Percentiles rank a stretch among this genome's conserved stretches.
Conservation (phyloP, 2,797 vertebrate species). For the Diplodus puntazzo region DNA sequence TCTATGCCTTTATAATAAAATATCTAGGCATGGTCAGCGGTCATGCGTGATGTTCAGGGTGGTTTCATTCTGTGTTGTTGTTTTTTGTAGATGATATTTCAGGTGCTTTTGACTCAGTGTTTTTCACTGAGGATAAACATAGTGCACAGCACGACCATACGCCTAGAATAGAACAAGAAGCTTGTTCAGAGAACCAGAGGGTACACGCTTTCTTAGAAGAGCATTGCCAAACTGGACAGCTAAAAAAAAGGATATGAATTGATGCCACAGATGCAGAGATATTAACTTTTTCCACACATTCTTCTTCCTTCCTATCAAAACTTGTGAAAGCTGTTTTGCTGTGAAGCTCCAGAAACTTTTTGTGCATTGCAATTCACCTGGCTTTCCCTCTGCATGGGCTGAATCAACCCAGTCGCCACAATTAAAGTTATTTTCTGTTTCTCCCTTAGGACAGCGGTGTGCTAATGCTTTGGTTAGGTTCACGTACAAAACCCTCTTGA, state of each 20-base stretch:
- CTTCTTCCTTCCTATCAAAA: background rate
- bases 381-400: too few relatives aligned
- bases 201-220: background rate
- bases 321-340: background rate
- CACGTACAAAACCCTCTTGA: too few relatives aligned
- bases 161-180: background rate
- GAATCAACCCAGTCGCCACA: too few relatives aligned
- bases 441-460: too few relatives aligned
- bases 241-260: too few relatives aligned
- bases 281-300: too few relatives aligned
- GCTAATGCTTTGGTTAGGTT: too few relatives aligned
- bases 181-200: background rate
- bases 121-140: background rate
- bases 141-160: background rate
- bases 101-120: background rate
- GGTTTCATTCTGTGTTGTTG: background rate
- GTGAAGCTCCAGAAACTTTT: too few relatives aligned
- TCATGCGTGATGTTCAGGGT: background rate
- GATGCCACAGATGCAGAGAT: too few relatives aligned
- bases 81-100: background rate
- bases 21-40: background rate
- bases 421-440: too few relatives aligned
- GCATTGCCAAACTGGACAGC: background rate
- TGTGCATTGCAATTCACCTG: too few relatives aligned
- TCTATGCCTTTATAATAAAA: background rate